Evolutionary conservation across 2,888 invertebrate species (phyloP), one percentile per base, ranked within the genome.

Genomic region (Phorcus lineatus): DNA sequence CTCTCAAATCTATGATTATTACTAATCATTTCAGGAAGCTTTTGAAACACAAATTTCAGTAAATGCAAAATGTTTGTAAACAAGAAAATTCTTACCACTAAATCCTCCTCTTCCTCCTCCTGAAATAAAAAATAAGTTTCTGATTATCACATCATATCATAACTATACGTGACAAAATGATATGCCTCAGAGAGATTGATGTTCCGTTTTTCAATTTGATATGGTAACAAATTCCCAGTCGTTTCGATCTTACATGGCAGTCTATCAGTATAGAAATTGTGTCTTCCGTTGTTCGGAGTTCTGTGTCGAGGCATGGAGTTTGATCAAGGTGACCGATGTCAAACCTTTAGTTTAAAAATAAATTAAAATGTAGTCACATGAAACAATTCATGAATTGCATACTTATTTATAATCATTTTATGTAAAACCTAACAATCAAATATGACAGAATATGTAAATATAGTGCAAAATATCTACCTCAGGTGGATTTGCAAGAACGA

Each of bases 401-500:
- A 13, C 47, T 47, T 47, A 47, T 16, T 19, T 7, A 17, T 11
- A n/a, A 16, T 52, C 2, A 74, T 7, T 36, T 40, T 74, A 3
- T 16, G 17, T 22, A 74, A 47, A 19, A 47, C n/a, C 1, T 31
- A 9, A 13, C 16, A 9, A 57, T 19, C 2, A 6, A 24, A n/a
- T 22, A 24, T 77, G 19, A 74, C 36, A 47, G 13, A 3, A 40
- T 11, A 2, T 74, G 40, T 13, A 28, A 28, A 31, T 0, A 16
- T 52, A 67, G 28, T 22, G 11, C 19, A 17, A 55, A 31, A 28
- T 54, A 31, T 16, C 4, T 78, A 70, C 85, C 47, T 86, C 85
- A 40, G 83, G 78, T 17, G 86, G 86, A 75, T 87, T 86, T 80
- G 82, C 83, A 16, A 82, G 78, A 28, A 83, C 88, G 84, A 88